Percentiles rank a stretch among this genome's conserved stretches.
These are phyloP conservation scores for Andrena dorsata DNA, from an alignment of 2,888 invertebrate species.

Conservation along the genomic window DNA sequence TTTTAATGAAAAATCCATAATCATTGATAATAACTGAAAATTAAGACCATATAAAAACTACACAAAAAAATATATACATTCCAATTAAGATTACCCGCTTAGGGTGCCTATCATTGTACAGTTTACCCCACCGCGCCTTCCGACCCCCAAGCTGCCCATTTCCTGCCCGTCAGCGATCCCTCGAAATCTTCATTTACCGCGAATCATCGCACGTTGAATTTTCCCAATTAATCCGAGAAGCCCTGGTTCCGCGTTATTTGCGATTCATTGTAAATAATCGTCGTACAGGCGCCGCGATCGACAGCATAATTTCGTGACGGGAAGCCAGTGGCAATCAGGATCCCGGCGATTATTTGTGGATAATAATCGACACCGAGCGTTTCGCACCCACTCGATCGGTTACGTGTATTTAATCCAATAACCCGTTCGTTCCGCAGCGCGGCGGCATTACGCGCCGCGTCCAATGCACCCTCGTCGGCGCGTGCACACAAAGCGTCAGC, in stretches of 20 bases:
- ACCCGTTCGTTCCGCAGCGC: constrained; percentile 1
- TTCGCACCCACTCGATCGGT: constrained; percentile 35
- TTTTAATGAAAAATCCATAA: too few relatives aligned
- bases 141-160: too few relatives aligned
- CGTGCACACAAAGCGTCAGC: constrained; percentile 38
- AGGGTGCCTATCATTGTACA: too few relatives aligned
- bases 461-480: neutral
- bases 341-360: constrained; percentile 48
- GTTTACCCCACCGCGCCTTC: too few relatives aligned
- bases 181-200: neutral
- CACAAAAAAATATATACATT: too few relatives aligned
- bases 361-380: constrained; percentile 46
- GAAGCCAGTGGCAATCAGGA: constrained; percentile 39
- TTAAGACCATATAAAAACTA: too few relatives aligned
- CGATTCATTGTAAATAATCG: neutral
- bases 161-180: too few relatives aligned
- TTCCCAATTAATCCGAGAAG: neutral
- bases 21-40: too few relatives aligned
- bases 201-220: neutral
- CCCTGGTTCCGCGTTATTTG: neutral
- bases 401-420: constrained; percentile 54
- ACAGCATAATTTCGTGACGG: constrained; percentile 16
- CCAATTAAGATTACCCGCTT: too few relatives aligned
- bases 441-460: constrained; percentile 15
- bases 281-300: neutral